These are phyloP conservation scores for Orchesella cincta DNA, from an alignment of 1,140 invertebrate genomes.

Conservation along the genomic window DNA sequence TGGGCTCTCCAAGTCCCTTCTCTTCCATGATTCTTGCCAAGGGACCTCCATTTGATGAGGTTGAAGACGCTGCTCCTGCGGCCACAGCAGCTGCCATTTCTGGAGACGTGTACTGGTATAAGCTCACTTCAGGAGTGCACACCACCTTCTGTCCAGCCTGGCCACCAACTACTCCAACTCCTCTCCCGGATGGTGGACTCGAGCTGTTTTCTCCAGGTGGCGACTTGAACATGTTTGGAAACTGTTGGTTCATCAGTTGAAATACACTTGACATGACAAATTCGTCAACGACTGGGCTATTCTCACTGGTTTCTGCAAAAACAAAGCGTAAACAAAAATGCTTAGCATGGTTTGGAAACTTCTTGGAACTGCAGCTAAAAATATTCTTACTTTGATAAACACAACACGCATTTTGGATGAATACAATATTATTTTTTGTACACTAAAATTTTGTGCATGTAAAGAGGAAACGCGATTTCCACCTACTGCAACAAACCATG, in stretches of 20 bases:
- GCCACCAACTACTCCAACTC: conserved; percentile 4
- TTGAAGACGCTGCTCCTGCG: not conserved
- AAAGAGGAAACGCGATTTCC: not conserved
- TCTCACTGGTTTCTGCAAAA: conserved; percentile 1
- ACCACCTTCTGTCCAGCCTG: conserved; percentile 47
- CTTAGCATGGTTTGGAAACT: conserved; percentile 11
- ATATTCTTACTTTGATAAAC: not conserved
- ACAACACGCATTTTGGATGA: not conserved
- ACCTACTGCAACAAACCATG: not conserved
- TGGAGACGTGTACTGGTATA: conserved; percentile 48
- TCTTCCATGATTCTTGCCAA: conserved; percentile 3
- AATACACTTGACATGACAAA: conserved; percentile 35
- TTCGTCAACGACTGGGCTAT: not conserved
- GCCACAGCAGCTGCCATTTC: conserved; percentile 7
- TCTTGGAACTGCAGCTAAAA: not conserved
- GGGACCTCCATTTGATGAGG: not conserved
- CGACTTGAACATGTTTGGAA: conserved; percentile 33
- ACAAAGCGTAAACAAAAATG: not conserved
- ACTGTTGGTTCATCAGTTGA: conserved; percentile 39
- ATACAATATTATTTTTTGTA: no score
- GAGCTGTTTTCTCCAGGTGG: conserved; percentile 7
- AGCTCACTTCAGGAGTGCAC: conserved; percentile 52
- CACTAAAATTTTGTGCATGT: not conserved
- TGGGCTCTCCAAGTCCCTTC: not conserved
- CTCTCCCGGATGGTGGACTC: no score